These are phyloP conservation scores for Porites lutea DNA, from an alignment of 64 coral and sea anemone genomes.

Conservation along the genomic window DNA sequence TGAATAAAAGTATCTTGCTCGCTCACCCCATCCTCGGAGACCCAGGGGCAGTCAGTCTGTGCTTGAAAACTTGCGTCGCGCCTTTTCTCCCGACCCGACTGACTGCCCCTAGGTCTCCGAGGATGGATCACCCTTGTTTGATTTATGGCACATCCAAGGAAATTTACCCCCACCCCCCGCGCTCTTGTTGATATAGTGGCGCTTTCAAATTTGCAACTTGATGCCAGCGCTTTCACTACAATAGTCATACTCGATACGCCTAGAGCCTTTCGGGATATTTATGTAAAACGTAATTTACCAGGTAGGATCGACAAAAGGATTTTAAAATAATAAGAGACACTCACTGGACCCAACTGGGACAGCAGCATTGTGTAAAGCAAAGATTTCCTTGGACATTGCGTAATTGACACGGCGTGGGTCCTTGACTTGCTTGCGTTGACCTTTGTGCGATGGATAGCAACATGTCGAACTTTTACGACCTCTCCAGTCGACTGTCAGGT, in stretches of 20 bases:
- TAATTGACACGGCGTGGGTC: conserved; percentile 15
- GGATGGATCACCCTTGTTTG: background rate
- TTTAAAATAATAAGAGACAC: background rate
- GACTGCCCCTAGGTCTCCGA: too few species aligned
- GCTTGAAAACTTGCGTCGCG: too few species aligned
- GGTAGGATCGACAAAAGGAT: background rate
- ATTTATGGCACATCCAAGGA: conserved; percentile 22
- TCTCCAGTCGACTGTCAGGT: conserved; percentile 48
- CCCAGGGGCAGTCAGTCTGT: too few species aligned
- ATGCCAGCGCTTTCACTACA: background rate
- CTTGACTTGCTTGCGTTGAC: conserved; percentile 27
- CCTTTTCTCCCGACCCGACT: too few species aligned
- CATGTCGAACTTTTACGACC: conserved; percentile 60
- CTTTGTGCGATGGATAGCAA: conserved; percentile 45
- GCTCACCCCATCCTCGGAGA: background rate
- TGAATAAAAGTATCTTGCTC: background rate
- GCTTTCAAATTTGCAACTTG: background rate
- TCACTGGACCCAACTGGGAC: conserved; percentile 34
- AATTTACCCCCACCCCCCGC: background rate
- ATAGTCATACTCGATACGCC: background rate
- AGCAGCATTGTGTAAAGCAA: conserved; percentile 30
- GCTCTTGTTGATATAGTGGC: background rate
- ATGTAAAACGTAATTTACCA: background rate
- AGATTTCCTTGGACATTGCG: conserved; percentile 38
- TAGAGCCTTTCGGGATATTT: too few species aligned